Base-by-base conservation (phyloP, 2,797 vertebrate genomes). In the Cetoscarus ocellatus region DNA sequence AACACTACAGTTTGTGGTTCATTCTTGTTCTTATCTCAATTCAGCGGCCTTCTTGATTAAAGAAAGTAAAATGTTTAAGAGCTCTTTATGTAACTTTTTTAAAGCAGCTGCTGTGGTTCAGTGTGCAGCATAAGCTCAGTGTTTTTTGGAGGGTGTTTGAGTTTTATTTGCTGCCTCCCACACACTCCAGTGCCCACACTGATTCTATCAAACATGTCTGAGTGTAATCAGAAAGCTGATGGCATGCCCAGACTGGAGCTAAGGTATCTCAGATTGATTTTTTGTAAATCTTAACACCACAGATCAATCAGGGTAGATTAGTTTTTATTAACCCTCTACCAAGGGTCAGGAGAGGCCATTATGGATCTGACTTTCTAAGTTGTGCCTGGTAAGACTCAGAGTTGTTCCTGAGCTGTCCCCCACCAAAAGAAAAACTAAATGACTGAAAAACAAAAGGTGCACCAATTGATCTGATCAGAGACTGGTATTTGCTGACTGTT, bases 221-320 rank as follows among this genome's bases (percentile, higher is more conserved):
- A 70, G 61, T 76, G 67, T 27, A 79, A 73, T 80, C 74, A 58
- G 27, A 63, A 64, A 58, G 61, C 67, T 67, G 47, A 2, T 8
- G 69, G 58, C 81, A 12, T 61, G 85, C 70, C 82, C 70, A 52
- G 70, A 83, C 85, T 67, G 66, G 85, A 86, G 70, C 67, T 39
- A 59, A 77, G 56, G 68, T 70, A 45, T 60, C 57, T 48, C 34
- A 8, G 59, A 71, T 43, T 53, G 61, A 76, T 48, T 72, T 61
- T 62, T 40, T 42, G 38, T 52, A 70, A 78, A 67, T 44, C 51
- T 18, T 39, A 49, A 54, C 52, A 17, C 45, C 47, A 15, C 40
- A 47, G 34, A 65, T 62, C 61, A 70, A 39, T 70, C 57, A 34
- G n/a, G 15, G 27, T 45, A 61, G 60, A 74, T 83, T 77, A 57